Evolutionary conservation across 30 jellyfish, hydroid and myxozoan species (phyloP).

Genomic region (Pelagia noctiluca): DNA sequence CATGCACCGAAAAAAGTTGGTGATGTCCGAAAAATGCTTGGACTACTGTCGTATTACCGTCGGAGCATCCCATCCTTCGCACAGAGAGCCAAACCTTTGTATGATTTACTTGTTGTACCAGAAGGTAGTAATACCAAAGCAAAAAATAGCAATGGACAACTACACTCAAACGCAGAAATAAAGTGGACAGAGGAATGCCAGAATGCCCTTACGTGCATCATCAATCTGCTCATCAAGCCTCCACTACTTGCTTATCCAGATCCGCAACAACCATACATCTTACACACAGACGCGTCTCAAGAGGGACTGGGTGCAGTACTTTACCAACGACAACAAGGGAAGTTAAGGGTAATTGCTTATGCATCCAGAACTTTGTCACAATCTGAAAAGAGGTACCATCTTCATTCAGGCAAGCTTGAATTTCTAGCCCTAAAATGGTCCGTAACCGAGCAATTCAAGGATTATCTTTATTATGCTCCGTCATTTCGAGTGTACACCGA

Average conservation of each 20-base stretch:
- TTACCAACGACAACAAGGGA: no score
- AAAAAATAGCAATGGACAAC: not conserved
- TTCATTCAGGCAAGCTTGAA: slow-evolving; percentile 16
- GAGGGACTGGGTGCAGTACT: no score
- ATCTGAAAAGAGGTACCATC: no score
- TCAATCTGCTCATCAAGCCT: slow-evolving; percentile 14
- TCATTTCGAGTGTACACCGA: slow-evolving; percentile 14
- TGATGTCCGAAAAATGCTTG: no score
- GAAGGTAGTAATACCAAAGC: not conserved
- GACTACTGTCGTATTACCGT: not conserved
- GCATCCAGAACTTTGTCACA: no score
- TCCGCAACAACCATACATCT: slow-evolving; percentile 13
- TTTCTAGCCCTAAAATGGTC: slow-evolving; percentile 28
- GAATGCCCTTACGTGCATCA: not conserved
- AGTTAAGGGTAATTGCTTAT: no score
- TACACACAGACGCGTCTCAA: slow-evolving; percentile 23
- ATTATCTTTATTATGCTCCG: slow-evolving; percentile 9
- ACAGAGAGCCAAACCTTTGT: slow-evolving; percentile 37
- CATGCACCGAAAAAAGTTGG: no score
- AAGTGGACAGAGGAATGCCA: slow-evolving; percentile 56
- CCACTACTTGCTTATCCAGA: slow-evolving; percentile 36
- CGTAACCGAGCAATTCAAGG: slow-evolving; percentile 15
- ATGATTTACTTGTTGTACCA: slow-evolving; percentile 26
- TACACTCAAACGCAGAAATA: slow-evolving; percentile 12
- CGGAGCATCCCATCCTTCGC: no score